Evolutionary conservation across 2,113 vertebrate species (phyloP).

Genomic region (Odobenus rosmarus): DNA sequence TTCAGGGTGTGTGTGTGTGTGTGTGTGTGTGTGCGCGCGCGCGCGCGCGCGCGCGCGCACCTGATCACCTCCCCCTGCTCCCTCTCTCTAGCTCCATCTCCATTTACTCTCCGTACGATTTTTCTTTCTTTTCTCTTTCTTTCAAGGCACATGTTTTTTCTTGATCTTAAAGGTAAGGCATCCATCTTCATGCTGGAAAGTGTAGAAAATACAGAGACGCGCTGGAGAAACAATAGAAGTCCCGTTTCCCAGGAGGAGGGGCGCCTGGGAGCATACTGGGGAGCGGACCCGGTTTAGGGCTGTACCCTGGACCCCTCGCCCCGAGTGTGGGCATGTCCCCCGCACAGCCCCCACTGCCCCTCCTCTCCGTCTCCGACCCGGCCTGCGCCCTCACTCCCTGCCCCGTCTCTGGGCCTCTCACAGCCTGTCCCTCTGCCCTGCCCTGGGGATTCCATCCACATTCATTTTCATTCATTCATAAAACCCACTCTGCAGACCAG

Average conservation of each 20-base stretch:
- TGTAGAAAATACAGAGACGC: not conserved
- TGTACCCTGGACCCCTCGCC: accelerated
- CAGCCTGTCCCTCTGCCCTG: not conserved
- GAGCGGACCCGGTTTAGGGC: accelerated
- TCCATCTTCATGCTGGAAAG: not conserved
- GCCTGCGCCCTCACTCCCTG: not conserved
- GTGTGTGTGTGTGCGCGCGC: accelerated
- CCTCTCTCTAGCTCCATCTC: not conserved
- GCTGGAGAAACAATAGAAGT: not conserved
- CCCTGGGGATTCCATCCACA: not conserved
- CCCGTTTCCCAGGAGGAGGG: not conserved
- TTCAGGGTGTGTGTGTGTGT: not conserved
- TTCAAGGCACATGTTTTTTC: not conserved
- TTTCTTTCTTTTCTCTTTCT: not conserved
- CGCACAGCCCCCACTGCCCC: accelerated
- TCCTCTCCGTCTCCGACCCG: not conserved
- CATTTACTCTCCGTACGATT: not conserved
- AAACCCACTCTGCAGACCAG: not conserved
- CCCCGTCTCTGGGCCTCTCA: not conserved
- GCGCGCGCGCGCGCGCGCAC: accelerated
- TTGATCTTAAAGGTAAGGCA: not conserved
- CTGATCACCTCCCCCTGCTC: not conserved
- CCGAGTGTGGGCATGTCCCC: not conserved
- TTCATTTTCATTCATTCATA: not conserved
- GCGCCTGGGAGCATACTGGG: accelerated